Evolutionary conservation across 2,888 invertebrate species (phyloP).

Genomic region (Argyresthia goedartella): DNA sequence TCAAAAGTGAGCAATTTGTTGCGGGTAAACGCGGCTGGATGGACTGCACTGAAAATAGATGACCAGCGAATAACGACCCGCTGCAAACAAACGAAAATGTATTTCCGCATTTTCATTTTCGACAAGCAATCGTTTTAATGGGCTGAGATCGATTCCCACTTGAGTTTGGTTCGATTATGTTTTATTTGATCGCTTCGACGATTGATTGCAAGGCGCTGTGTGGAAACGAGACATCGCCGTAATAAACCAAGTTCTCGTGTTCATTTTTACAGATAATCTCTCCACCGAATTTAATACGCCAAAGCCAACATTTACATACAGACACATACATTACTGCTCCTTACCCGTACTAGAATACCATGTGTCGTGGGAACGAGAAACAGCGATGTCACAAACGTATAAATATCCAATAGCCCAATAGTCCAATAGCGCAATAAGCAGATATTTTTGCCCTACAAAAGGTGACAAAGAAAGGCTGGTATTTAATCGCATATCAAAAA

Average conservation of each 20-base stretch:
- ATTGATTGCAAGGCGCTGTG: slow-evolving; percentile 36
- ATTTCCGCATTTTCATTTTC: slow-evolving; percentile 61
- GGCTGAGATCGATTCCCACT: slow-evolving; percentile 60
- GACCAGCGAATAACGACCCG: slow-evolving; percentile 40
- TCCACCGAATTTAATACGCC: too few relatives aligned
- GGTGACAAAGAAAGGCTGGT: too few relatives aligned
- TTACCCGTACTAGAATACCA: too few relatives aligned
- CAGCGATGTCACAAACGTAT: too few relatives aligned
- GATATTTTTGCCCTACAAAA: too few relatives aligned
- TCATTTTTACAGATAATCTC: too few relatives aligned
- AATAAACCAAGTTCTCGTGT: neutral
- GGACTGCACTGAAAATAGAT: slow-evolving; percentile 54
- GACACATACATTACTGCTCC: too few relatives aligned
- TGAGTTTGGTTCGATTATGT: slow-evolving; percentile 60
- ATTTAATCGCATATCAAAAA: too few relatives aligned
- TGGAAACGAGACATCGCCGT: slow-evolving; percentile 12
- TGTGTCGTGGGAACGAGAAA: too few relatives aligned
- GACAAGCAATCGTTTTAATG: slow-evolving; percentile 65
- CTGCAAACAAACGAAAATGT: slow-evolving; percentile 53
- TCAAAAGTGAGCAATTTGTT: slow-evolving; percentile 55
- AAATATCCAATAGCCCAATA: too few relatives aligned
- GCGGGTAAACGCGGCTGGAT: slow-evolving; percentile 48
- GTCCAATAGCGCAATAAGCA: too few relatives aligned
- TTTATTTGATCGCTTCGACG: slow-evolving; percentile 49
- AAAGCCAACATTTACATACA: too few relatives aligned